These are phyloP conservation scores for Drosophila murphyi DNA, from an alignment of 1,140 invertebrate genomes.

Conservation along the genomic window DNA sequence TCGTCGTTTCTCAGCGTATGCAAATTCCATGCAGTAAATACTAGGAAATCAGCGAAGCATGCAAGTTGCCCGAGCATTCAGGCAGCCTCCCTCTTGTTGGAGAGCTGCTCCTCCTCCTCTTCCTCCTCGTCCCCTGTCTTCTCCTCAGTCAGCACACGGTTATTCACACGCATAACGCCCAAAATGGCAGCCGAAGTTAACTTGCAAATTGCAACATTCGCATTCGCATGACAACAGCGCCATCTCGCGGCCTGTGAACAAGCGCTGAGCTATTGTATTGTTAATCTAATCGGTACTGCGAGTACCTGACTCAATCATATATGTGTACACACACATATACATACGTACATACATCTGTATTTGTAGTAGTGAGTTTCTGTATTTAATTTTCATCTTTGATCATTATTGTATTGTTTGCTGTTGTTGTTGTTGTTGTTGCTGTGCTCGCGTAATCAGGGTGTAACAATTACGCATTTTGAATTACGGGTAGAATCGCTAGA, in stretches of 20 bases:
- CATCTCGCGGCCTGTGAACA: constrained; percentile 39
- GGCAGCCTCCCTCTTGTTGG: not conserved
- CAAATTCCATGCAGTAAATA: constrained; percentile 32
- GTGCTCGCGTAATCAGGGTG: constrained; percentile 78
- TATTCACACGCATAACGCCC: constrained; percentile 51
- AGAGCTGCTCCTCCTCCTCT: not conserved
- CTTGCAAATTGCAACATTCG: constrained; percentile 46
- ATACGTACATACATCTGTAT: not conserved
- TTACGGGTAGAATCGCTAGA: constrained; percentile 41
- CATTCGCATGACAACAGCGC: constrained; percentile 46
- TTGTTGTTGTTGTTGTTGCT: constrained; percentile 33
- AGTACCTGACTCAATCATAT: constrained; percentile 10
- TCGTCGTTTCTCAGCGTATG: constrained; percentile 27
- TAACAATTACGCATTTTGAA: constrained; percentile 78
- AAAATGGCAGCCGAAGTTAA: constrained; percentile 44
- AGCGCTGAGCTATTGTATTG: constrained; percentile 33
- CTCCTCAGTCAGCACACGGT: not conserved
- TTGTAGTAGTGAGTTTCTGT: not conserved
- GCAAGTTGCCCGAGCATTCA: constrained; percentile 32
- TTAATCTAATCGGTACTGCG: constrained; percentile 13
- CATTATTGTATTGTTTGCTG: constrained; percentile 15
- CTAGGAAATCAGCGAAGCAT: constrained; percentile 46
- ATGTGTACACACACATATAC: not conserved
- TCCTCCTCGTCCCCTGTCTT: not conserved
- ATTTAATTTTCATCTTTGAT: constrained; percentile 44